Conservation (phyloP, 2,888 invertebrate genomes). For the Nomada lathburiana region DNA sequence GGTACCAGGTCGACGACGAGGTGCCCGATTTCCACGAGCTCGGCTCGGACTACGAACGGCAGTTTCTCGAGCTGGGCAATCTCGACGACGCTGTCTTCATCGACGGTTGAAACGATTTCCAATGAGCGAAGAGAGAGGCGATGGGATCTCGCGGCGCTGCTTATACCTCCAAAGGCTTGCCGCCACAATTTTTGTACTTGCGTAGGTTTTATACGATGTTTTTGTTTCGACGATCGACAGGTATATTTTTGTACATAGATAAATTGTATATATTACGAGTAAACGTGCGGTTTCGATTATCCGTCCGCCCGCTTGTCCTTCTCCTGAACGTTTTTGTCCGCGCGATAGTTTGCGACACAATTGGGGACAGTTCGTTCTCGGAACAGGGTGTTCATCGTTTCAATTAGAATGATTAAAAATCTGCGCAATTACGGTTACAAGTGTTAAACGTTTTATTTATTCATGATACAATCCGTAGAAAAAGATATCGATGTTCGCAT, state of each 20-base stretch:
- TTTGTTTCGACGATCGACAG: conserved; percentile 39
- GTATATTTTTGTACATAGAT: conserved; percentile 79
- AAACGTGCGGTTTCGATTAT: conserved; percentile 48
- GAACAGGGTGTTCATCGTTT: too few species aligned
- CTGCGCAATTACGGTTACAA: background rate
- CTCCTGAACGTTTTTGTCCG: background rate
- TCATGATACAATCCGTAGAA: background rate
- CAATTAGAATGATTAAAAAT: too few species aligned
- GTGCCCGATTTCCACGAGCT: conserved; percentile 81
- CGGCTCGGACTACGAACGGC: conserved; percentile 82
- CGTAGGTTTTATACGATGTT: conserved; percentile 53
- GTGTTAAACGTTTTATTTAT: background rate
- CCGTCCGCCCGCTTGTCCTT: background rate
- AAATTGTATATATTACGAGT: conserved; percentile 72
- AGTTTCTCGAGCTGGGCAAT: conserved; percentile 82
- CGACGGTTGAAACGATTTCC: conserved; percentile 67
- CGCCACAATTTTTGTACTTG: conserved; percentile 46
- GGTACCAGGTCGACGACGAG: conserved; percentile 77
- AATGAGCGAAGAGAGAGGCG: background rate
- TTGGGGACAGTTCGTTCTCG: too few species aligned
- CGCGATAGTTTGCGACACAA: too few species aligned
- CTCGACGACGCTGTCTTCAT: conserved; percentile 82
- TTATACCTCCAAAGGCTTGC: conserved; percentile 59
- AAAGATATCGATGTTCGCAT: background rate
- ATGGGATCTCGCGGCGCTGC: background rate